Evolutionary conservation across 2,888 invertebrate genomes (phyloP).

Genomic region (Hyalella azteca): DNA sequence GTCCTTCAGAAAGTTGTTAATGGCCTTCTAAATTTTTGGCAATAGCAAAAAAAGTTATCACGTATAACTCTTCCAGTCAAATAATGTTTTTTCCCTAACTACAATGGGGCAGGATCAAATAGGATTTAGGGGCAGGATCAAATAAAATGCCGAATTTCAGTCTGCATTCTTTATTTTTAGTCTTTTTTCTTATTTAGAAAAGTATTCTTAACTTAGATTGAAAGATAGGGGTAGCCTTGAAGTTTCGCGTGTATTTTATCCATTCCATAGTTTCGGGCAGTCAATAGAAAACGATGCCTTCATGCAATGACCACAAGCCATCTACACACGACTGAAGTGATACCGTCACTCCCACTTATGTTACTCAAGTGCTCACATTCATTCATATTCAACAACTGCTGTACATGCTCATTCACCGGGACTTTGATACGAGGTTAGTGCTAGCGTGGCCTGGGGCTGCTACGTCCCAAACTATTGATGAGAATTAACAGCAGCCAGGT

Average conservation of each 20-base stretch:
- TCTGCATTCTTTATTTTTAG: slow-evolving; percentile 32
- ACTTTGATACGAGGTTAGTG: background rate
- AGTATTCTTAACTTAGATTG: slow-evolving; percentile 36
- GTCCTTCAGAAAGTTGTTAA: no score
- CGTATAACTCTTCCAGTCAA: no score
- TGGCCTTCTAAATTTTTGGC: no score
- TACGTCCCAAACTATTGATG: slow-evolving; percentile 2
- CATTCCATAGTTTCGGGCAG: background rate
- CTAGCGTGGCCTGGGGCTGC: background rate
- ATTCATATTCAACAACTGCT: slow-evolving; percentile 24
- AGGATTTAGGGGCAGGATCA: no score
- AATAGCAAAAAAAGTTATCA: no score
- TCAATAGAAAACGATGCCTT: slow-evolving; percentile 28
- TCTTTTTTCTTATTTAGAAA: slow-evolving; percentile 33
- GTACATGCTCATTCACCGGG: background rate
- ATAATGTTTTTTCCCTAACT: no score
- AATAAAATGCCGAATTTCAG: background rate
- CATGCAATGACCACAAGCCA: background rate
- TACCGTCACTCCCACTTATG: background rate
- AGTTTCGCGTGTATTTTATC: slow-evolving; percentile 33
- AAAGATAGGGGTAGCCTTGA: slow-evolving; percentile 36
- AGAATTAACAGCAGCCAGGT: background rate
- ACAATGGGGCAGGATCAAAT: no score
- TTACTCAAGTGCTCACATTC: slow-evolving; percentile 28
- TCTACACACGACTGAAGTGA: slow-evolving; percentile 12